Percentiles rank a stretch among this genome's conserved stretches.
These are phyloP conservation scores for Oscarella lobularis DNA, from an alignment of 37 sponge, comb jelly and placozoan species.

Conservation along the genomic window DNA sequence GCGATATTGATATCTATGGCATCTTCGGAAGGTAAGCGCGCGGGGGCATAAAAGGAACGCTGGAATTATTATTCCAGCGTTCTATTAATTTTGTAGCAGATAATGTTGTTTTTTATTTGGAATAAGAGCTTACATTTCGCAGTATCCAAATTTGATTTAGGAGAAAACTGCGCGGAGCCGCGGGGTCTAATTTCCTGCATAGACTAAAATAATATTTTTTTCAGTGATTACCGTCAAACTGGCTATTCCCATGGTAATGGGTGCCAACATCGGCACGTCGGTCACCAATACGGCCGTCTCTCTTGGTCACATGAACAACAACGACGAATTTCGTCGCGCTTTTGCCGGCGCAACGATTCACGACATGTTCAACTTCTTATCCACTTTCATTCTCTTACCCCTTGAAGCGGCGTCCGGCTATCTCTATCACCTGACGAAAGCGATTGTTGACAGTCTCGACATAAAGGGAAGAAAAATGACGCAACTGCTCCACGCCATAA, in stretches of 20 bases:
- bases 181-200: no score
- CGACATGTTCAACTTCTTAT: slow-evolving; percentile 32
- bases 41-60: no score
- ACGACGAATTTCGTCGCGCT: slow-evolving; percentile 30
- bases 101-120: no score
- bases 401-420: slow-evolving; percentile 7
- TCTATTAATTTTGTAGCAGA: no score
- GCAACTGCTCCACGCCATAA: slow-evolving; percentile 24
- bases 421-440: background rate
- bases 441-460: background rate
- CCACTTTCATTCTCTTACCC: slow-evolving; percentile 18
- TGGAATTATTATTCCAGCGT: no score
- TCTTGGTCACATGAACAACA: slow-evolving; percentile 20
- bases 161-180: no score
- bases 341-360: slow-evolving; percentile 40
- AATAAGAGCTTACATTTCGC: no score
- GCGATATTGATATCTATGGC: slow-evolving; percentile 31
- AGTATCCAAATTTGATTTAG: no score
- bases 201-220: no score
- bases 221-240: slow-evolving; percentile 20
- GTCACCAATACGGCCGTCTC: slow-evolving; percentile 36
- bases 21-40: slow-evolving; percentile 22
- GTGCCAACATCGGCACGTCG: slow-evolving; percentile 35
- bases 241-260: slow-evolving; percentile 31
- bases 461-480: slow-evolving; percentile 1